Evolutionary conservation across 2,888 invertebrate species (phyloP).

Genomic region (Zaprionus obscuricornis): DNA sequence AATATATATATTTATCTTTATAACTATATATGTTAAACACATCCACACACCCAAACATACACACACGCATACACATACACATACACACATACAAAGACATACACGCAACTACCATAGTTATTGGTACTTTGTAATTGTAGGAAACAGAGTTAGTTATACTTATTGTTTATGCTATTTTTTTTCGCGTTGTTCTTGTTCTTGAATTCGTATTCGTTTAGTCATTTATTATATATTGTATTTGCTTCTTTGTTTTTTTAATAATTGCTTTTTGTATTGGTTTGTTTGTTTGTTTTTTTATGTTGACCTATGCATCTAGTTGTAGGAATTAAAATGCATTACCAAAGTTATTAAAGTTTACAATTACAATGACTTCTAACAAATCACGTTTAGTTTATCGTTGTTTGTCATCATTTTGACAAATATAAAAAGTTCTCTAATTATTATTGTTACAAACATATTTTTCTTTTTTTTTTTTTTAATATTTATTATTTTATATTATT

Average conservation of each 20-base stretch:
- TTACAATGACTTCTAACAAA: conserved; percentile 72
- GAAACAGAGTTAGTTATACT: conserved; percentile 74
- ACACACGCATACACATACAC: too few species aligned
- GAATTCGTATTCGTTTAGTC: conserved; percentile 32
- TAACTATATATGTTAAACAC: conserved; percentile 50
- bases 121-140: conserved; percentile 73
- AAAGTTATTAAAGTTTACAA: conserved; percentile 58
- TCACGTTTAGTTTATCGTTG: conserved; percentile 57
- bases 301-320: conserved; percentile 49
- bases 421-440: conserved; percentile 69
- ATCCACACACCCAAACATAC: too few species aligned
- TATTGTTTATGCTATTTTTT: conserved; percentile 66
- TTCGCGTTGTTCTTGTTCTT: conserved; percentile 27
- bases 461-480: conserved; percentile 20
- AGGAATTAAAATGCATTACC: conserved; percentile 73
- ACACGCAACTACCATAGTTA: conserved; percentile 69
- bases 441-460: conserved; percentile 62
- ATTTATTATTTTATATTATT: conserved; percentile 44
- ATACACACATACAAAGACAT: too few species aligned
- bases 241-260: conserved; percentile 17
- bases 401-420: conserved; percentile 35
- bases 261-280: conserved; percentile 15
- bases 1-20: conserved; percentile 54
- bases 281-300: neutral
- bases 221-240: conserved; percentile 8